These are phyloP conservation scores for Athetis lepigone DNA, from an alignment of 2,888 invertebrate genomes.

Conservation along the genomic window DNA sequence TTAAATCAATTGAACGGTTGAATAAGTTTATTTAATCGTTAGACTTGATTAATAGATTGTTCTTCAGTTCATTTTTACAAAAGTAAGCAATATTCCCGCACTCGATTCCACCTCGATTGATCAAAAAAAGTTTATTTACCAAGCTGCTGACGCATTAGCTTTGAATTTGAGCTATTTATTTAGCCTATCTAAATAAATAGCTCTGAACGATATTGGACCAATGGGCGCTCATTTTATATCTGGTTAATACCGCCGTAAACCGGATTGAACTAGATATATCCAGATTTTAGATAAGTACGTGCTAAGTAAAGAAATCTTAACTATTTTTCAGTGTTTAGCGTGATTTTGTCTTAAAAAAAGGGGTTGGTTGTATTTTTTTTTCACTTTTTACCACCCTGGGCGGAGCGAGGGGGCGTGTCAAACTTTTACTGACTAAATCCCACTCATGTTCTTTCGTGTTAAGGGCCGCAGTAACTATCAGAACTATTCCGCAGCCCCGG, in stretches of 20 bases:
- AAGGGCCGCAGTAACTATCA: too few relatives aligned
- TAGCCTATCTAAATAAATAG: constrained; percentile 48
- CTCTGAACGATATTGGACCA: constrained; percentile 8
- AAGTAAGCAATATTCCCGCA: background rate
- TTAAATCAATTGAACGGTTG: too few relatives aligned
- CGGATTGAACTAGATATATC: constrained; percentile 42
- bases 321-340: constrained; percentile 36
- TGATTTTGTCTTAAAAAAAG: constrained; percentile 21
- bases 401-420: too few relatives aligned
- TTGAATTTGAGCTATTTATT: constrained; percentile 40
- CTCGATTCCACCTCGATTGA: constrained; percentile 7
- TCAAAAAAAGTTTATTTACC: constrained; percentile 12
- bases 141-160: constrained; percentile 24
- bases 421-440: too few relatives aligned
- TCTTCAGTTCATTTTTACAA: background rate
- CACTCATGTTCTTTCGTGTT: too few relatives aligned
- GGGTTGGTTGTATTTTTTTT: constrained; percentile 10
- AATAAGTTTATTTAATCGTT: too few relatives aligned
- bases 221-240: constrained; percentile 31
- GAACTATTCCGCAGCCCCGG: too few relatives aligned
- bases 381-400: too few relatives aligned
- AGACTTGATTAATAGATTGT: too few relatives aligned
- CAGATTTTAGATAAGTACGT: constrained; percentile 43
- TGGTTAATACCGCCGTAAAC: constrained; percentile 39
- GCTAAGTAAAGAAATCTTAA: constrained; percentile 28